Evolutionary conservation across 2,113 vertebrate genomes (phyloP), one percentile per base, ranked within the genome.

Genomic region (Promerops cafer): DNA sequence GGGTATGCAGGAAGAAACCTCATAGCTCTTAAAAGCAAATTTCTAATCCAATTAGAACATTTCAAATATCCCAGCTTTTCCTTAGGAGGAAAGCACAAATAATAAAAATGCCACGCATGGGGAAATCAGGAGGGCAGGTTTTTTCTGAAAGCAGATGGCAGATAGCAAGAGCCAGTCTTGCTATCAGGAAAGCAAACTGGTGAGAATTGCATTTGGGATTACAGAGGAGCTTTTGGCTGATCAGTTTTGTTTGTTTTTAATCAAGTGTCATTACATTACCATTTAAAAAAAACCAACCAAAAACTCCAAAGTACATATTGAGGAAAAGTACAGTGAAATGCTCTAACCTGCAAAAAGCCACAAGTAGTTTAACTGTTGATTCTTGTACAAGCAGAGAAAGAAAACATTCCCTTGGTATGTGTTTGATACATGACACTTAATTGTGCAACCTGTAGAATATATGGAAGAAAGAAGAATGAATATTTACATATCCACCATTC

Each of bases 161-260:
- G 84, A 64, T 96, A 74, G 28, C n/a, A 16, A 83, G 52, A 91
- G 44, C 33, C 56, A 60, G 60, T 24, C 27, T 71, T 20, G 15
- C n/a, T 70, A 56, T 61, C 27, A 61, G 42, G 64, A 80, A 90
- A 87, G 56, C 61, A 94, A 84, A 88, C n/a, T 57, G 47, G 18
- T 4, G 12, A 72, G 79, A 93, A 93, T 49, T 59, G 39, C 35
- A 35, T 86, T 69, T 72, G 82, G 69, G 71, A 89, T 81, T 95
- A 52, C 52, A 70, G 64, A 66, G 49, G 35, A 76, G 49, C 53
- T 82, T 91, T 44, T 56, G 49, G 19, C 89, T 96, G 81, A 75
- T 83, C 30, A 21, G 49, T 71, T 94, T 72, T 80, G 68, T 87
- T 89, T 95, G 72, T 2, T 97, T 96, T 89, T 89, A 91, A 92